Percentiles rank a stretch among this genome's conserved stretches.
Evolutionary conservation across 2,888 invertebrate species (phyloP).

Genomic region (Atrina japonica): DNA sequence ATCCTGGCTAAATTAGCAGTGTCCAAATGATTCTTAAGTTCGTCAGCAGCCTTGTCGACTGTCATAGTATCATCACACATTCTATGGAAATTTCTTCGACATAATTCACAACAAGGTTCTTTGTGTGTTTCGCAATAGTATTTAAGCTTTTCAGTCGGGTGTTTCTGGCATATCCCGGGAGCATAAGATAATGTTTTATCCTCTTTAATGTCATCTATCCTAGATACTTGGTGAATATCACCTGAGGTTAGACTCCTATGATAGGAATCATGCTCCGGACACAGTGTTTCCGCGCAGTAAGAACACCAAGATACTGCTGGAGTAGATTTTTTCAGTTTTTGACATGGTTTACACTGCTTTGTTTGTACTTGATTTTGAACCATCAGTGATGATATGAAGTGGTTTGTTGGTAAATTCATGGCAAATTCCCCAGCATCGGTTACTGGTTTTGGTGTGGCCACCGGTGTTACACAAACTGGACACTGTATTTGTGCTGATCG

Average conservation of each 20-base stretch:
- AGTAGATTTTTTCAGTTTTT: slow-evolving; percentile 25
- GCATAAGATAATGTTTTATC: slow-evolving; percentile 20
- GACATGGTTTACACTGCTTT: slow-evolving; percentile 36
- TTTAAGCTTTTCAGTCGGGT: slow-evolving; percentile 21
- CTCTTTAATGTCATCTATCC: slow-evolving; percentile 24
- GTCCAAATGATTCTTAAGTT: slow-evolving; percentile 26
- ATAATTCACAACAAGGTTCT: slow-evolving; percentile 22
- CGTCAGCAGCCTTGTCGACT: slow-evolving; percentile 26
- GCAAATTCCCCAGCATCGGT: slow-evolving; percentile 22
- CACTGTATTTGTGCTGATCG: slow-evolving; percentile 30
- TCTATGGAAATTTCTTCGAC: slow-evolving; percentile 14
- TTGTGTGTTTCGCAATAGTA: slow-evolving; percentile 30
- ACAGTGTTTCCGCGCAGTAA: slow-evolving; percentile 38
- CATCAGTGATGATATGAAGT: slow-evolving; percentile 39
- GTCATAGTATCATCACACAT: slow-evolving; percentile 26
- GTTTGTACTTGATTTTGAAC: slow-evolving; percentile 19
- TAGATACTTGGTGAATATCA: slow-evolving; percentile 23
- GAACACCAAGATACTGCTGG: slow-evolving; percentile 37
- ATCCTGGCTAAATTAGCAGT: slow-evolving; percentile 22
- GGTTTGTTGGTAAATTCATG: slow-evolving; percentile 27
- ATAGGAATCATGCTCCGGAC: slow-evolving; percentile 29
- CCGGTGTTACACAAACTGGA: slow-evolving; percentile 26
- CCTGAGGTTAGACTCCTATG: slow-evolving; percentile 30
- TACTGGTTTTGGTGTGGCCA: slow-evolving; percentile 19
- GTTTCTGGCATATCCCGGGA: slow-evolving; percentile 31